phyloP scores from a whole-genome alignment of 64 coral and sea anemone species.

The Stichodactyla helianthus region DNA sequence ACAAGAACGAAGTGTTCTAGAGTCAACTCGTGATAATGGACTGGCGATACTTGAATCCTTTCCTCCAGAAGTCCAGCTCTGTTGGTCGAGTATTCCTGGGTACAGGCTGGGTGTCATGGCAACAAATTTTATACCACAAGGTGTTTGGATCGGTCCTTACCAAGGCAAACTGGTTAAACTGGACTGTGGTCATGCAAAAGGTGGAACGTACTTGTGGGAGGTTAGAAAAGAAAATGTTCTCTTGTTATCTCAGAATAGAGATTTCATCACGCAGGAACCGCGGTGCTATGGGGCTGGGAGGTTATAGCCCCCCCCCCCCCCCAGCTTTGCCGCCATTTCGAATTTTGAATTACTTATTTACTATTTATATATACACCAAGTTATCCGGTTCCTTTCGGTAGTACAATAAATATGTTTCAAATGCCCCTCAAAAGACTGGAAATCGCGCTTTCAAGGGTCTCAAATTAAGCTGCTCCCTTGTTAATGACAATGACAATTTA shows the following conservation, averaged over 20 bases:
- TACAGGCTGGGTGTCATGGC: slow-evolving; percentile 49
- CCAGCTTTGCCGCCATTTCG: no score
- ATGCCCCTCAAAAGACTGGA: no score
- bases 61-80: slow-evolving; percentile 45
- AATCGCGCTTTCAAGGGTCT: no score
- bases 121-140: slow-evolving; percentile 33
- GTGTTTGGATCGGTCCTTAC: slow-evolving; percentile 69
- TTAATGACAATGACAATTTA: no score
- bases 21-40: background rate
- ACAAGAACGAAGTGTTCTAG: background rate
- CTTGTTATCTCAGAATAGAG: background rate
- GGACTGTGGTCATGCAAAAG: background rate
- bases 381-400: no score
- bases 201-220: slow-evolving; percentile 53
- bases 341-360: no score
- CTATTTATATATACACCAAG: no score
- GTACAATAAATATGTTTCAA: no score
- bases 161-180: slow-evolving; percentile 31
- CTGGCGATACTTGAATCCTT: slow-evolving; percentile 4
- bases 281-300: no score
- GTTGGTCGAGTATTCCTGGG: slow-evolving; percentile 61
- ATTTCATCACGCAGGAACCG: background rate
- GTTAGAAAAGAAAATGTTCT: background rate
- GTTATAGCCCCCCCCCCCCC: no score
- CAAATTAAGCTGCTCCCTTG: no score